These are phyloP conservation scores for Gymnogyps californianus DNA, from an alignment of 2,113 vertebrate species.

Conservation along the genomic window DNA sequence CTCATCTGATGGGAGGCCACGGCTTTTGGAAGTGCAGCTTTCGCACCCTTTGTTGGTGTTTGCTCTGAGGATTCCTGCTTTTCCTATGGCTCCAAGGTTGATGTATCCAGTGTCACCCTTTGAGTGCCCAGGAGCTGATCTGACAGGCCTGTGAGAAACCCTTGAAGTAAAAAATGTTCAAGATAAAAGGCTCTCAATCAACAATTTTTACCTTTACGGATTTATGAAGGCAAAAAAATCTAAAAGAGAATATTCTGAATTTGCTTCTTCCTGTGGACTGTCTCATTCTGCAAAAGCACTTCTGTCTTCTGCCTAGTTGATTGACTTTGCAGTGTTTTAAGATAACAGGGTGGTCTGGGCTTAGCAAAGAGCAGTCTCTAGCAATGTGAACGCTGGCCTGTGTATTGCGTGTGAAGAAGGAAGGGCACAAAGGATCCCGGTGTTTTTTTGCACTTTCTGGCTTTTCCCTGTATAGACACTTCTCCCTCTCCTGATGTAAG, in stretches of 20 bases:
- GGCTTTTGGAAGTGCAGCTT: not conserved
- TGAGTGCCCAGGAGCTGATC: not conserved
- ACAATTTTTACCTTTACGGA: not conserved
- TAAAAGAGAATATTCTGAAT: not conserved
- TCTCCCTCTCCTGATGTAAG: not conserved
- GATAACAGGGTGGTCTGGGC: not conserved
- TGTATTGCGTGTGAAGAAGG: not conserved
- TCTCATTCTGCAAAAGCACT: not conserved
- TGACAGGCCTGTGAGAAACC: not conserved
- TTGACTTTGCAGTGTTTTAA: not conserved
- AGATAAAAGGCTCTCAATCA: not conserved
- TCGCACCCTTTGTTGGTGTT: fast-evolving
- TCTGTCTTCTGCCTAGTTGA: not conserved
- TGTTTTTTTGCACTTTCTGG: not conserved
- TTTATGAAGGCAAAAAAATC: not conserved
- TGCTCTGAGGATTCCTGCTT: not conserved
- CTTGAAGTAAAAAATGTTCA: not conserved
- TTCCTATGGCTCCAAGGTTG: not conserved
- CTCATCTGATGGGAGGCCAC: not conserved
- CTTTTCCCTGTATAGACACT: fast-evolving
- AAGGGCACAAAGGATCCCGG: fast-evolving
- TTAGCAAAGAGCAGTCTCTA: not conserved
- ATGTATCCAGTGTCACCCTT: not conserved
- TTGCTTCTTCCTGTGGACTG: not conserved
- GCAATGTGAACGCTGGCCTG: fast-evolving